Percentiles rank a stretch among this genome's conserved stretches.
Evolutionary conservation across 2,797 vertebrate species (phyloP).

Genomic region (Rhadinocentrus ornatus): DNA sequence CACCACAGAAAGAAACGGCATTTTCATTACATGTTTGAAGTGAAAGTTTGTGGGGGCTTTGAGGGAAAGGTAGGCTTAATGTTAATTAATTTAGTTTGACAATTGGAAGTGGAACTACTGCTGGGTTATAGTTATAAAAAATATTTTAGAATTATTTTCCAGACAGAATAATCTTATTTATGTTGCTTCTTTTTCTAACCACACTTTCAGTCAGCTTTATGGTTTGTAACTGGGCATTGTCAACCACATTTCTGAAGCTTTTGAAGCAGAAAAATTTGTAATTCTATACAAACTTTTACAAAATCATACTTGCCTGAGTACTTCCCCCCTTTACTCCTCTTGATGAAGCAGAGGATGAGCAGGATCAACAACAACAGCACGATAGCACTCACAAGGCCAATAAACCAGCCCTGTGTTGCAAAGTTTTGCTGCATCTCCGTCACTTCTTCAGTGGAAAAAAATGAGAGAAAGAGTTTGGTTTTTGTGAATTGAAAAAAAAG

Average conservation of each 20-base stretch:
- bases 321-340: constrained; percentile 93
- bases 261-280: not conserved
- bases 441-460: constrained; percentile 58
- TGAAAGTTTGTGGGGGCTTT: not conserved
- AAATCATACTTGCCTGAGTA: constrained; percentile 85
- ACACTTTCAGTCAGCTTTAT: constrained; percentile 25
- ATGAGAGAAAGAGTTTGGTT: constrained; percentile 1
- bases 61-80: not conserved
- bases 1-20: constrained; percentile 17
- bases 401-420: constrained; percentile 92
- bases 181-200: constrained; percentile 4
- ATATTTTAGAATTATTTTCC: constrained; percentile 24
- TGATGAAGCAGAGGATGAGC: constrained; percentile 93
- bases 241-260: not conserved
- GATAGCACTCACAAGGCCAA: constrained; percentile 88
- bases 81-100: too few species aligned
- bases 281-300: not conserved
- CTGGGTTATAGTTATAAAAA: constrained; percentile 10
- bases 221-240: constrained; percentile 20
- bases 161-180: constrained; percentile 33
- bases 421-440: constrained; percentile 74
- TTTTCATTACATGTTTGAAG: constrained; percentile 18
- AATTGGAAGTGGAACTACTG: constrained; percentile 13
- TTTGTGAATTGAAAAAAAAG: constrained; percentile 1
- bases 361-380: constrained; percentile 87